Evolutionary conservation across 2,113 vertebrate species (phyloP).

Genomic region (Trinectes maculatus): DNA sequence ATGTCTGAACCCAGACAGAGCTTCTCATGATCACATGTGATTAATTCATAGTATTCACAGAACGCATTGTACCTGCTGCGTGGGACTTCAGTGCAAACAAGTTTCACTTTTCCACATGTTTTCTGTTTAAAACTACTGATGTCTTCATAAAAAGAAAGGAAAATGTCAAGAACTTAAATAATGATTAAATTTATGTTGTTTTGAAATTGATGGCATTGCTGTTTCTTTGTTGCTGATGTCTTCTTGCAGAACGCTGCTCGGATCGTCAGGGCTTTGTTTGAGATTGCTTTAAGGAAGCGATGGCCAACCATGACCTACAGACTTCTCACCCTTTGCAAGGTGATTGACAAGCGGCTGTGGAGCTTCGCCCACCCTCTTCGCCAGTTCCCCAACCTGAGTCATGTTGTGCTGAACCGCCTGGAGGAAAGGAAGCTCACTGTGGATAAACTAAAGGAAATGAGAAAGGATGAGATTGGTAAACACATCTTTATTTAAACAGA

Average conservation of each 20-base stretch:
- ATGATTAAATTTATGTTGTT: not conserved
- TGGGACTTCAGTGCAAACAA: conserved; percentile 2
- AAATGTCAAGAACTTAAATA: not conserved
- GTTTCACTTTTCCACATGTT: conserved; percentile 2
- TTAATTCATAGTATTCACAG: conserved; percentile 17
- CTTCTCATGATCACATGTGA: conserved; percentile 28
- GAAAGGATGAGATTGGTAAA: conserved; percentile 98
- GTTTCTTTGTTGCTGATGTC: not conserved
- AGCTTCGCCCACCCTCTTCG: conserved; percentile 92
- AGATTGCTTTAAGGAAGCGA: conserved; percentile 94
- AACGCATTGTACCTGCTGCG: not conserved
- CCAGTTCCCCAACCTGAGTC: conserved; percentile 90
- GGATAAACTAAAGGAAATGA: conserved; percentile 98
- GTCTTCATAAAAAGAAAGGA: not conserved
- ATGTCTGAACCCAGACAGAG: conserved; percentile 17
- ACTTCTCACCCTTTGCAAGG: conserved; percentile 96
- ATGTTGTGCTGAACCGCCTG: conserved; percentile 86
- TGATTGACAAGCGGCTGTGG: conserved; percentile 97
- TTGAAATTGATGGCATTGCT: not conserved
- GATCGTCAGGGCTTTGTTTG: conserved; percentile 95
- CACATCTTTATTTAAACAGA: too few relatives aligned
- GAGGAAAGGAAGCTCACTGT: conserved; percentile 94
- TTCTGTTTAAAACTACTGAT: not conserved
- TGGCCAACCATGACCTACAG: conserved; percentile 97
- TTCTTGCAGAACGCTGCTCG: conserved; percentile 92